A percentile compares a stretch with the other conserved stretches of the same genome.
Conservation (phyloP, 2,113 vertebrate genomes). For the Falcunculus frontatus region DNA sequence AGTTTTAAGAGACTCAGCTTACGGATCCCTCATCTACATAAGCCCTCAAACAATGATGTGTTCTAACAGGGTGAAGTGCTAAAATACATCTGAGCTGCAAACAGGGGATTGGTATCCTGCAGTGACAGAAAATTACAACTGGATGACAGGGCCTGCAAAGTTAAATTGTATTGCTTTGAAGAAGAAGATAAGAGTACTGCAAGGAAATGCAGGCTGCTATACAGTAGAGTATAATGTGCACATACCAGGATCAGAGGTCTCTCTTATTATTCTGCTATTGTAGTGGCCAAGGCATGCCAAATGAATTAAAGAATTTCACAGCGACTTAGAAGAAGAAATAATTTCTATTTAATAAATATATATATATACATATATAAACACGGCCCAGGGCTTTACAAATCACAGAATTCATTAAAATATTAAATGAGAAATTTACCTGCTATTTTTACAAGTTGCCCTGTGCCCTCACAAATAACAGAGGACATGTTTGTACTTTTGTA, state of each 20-base stretch:
- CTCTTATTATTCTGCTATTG: neutral
- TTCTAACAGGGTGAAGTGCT: neutral
- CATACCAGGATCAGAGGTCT: neutral
- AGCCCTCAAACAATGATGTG: neutral
- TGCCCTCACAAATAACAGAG: neutral
- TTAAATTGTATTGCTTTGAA: neutral
- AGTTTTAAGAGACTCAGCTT: neutral
- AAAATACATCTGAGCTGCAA: neutral
- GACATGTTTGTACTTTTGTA: neutral
- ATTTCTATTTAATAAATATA: neutral
- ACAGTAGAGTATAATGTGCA: neutral
- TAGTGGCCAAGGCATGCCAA: neutral
- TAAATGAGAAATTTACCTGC: neutral
- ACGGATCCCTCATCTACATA: neutral
- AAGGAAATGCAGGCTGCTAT: neutral
- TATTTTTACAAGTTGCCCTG: neutral
- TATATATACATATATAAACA: neutral
- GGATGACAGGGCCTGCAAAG: neutral
- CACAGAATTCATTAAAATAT: neutral
- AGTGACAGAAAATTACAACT: constrained; percentile 32
- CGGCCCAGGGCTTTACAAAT: neutral
- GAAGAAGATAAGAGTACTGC: neutral
- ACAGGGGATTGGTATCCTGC: neutral
- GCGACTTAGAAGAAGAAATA: neutral
- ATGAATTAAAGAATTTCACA: constrained; percentile 20